These are phyloP conservation scores for Tiphia femorata DNA, from an alignment of 2,888 invertebrate species.

Conservation along the genomic window DNA sequence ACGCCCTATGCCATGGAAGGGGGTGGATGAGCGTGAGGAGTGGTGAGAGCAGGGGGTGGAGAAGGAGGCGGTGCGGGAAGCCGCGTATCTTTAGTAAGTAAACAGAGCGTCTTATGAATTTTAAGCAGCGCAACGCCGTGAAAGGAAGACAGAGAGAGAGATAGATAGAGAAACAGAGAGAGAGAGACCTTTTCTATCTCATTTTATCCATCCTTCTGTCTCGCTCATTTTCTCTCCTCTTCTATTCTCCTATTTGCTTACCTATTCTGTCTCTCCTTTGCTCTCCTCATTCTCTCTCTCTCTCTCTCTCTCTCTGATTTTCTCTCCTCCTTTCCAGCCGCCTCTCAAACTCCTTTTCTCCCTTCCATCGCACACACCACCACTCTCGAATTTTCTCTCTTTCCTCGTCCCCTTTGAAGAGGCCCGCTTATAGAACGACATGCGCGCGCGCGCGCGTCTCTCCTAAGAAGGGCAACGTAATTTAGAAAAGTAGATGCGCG, in stretches of 20 bases:
- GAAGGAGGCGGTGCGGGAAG: conserved; percentile 28
- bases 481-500: conserved; percentile 39
- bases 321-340: neutral
- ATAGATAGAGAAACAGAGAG: too few species aligned
- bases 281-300: conserved; percentile 8
- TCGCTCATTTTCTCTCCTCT: neutral
- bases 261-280: neutral
- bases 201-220: neutral
- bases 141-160: too few species aligned
- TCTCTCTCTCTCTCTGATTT: conserved; percentile 14
- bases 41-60: conserved; percentile 2
- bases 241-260: conserved; percentile 2
- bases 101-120: conserved; percentile 67
- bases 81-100: conserved; percentile 66
- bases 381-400: too few species aligned
- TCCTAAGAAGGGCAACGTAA: conserved; percentile 25
- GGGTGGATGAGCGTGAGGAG: neutral
- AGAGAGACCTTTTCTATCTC: conserved; percentile 39
- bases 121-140: conserved; percentile 62
- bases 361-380: neutral
- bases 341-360: neutral
- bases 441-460: neutral
- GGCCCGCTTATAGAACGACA: neutral
- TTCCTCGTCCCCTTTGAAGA: neutral
- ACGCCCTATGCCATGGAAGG: conserved; percentile 39